Conservation (phyloP, 2,113 vertebrate genomes). For the Zootoca vivipara region DNA sequence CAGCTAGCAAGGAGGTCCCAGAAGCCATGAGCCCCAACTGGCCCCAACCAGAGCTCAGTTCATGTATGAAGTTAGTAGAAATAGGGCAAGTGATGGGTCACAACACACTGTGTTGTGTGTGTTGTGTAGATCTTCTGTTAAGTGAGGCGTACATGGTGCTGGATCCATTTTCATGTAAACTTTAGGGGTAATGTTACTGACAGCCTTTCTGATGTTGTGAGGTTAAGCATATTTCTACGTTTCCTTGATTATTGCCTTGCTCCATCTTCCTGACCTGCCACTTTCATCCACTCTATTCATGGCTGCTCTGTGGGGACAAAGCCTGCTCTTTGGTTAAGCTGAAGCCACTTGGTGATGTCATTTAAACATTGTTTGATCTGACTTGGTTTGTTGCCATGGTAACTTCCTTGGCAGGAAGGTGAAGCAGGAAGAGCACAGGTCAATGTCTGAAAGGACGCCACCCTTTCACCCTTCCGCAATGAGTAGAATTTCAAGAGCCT, state of each 20-base stretch:
- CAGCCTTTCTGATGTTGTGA: neutral
- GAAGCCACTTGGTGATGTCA: neutral
- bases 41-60: neutral
- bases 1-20: no score
- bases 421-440: neutral
- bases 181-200: neutral
- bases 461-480: no score
- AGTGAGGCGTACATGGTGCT: no score
- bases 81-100: fast-evolving
- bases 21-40: neutral
- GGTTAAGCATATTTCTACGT: neutral
- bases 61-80: neutral
- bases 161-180: neutral
- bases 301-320: neutral
- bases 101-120: neutral
- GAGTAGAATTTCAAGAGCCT: neutral
- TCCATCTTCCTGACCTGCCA: neutral
- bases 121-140: neutral
- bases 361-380: neutral
- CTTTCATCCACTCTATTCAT: neutral
- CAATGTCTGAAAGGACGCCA: neutral
- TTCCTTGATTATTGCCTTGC: neutral
- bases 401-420: neutral
- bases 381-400: neutral
- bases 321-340: neutral